Evolutionary conservation across 2,113 vertebrate species (phyloP), one percentile per base, ranked within the genome.

Genomic region (Setophaga petechia): DNA sequence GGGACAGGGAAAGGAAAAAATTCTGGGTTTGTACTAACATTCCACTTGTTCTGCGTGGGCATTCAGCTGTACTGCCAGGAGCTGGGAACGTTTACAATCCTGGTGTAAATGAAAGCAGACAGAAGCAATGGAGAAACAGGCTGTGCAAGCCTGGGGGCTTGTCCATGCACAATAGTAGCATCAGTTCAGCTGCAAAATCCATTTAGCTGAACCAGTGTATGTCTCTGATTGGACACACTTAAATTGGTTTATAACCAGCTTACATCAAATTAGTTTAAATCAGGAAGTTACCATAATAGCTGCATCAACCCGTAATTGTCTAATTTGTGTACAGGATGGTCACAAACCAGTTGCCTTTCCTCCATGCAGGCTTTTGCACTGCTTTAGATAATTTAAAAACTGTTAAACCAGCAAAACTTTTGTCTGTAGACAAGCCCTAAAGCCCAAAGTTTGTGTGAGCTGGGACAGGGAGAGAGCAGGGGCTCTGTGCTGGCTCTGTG

Each of bases 231-330:
- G 94, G 94, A 96, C 90, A 88, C 95, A 94, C 90, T 95, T 95
- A 94, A 93, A 93, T 92, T 92, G 93, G 90, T 94, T 96, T 94
- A 94, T 89, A 95, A 84, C 90, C 93, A 95, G 92, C 88, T 94
- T 95, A 94, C 85, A 94, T 96, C 88, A 90, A 93, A 93, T 96
- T 89, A 94, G 73, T 93, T 95, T 89, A 96, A 90, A 93, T 96
- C 92, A 65, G 76, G 84, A 94, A 88, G 88, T 94, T 95, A 68
- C 86, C 65, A 75, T 87, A 94, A 96, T 82, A 93, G 83, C 88
- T 90, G 55, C 88, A 82, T 84, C 90, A 92, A 84, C 77, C 61
- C 54, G 11, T 54, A 93, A 90, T 94, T 93, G 90, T 90, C 80
- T 82, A 13, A 61, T 87, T 90, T 95, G 87, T 90, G 58, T 86